A percentile compares a stretch with the other conserved stretches of the same genome.
Evolutionary conservation across 2,113 vertebrate species (phyloP).

Genomic region (Tympanuchus pallidicinctus): DNA sequence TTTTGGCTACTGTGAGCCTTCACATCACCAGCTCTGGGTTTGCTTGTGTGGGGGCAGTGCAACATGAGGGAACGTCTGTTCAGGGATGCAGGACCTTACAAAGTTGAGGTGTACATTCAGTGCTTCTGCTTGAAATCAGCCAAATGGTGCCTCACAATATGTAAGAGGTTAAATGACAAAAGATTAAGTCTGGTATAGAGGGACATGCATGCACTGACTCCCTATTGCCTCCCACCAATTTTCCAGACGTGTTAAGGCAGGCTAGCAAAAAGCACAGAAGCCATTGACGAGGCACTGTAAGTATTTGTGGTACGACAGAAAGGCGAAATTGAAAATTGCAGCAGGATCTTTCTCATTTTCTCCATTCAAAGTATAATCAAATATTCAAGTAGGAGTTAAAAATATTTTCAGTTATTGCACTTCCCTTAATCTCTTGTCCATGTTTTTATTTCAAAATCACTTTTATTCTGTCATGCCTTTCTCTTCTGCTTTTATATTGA

Average conservation of each 20-base stretch:
- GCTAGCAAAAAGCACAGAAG: background rate
- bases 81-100: background rate
- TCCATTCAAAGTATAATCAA: background rate
- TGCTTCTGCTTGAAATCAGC: background rate
- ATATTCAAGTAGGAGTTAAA: conserved; percentile 43
- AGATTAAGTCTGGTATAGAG: background rate
- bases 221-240: background rate
- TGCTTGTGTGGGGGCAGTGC: rapidly evolving
- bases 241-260: background rate
- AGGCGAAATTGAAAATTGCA: background rate
- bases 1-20: background rate
- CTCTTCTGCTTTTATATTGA: background rate
- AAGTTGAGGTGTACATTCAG: background rate
- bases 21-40: background rate
- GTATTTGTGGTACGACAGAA: background rate
- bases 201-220: rapidly evolving
- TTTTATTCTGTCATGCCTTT: background rate
- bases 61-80: background rate
- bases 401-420: background rate
- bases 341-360: background rate
- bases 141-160: background rate
- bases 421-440: background rate
- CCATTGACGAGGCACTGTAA: background rate
- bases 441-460: background rate
- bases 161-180: background rate